Percentiles rank a stretch among this genome's conserved stretches.
Conservation (phyloP, 1,140 invertebrate genomes). For the Vanessa atalanta region DNA sequence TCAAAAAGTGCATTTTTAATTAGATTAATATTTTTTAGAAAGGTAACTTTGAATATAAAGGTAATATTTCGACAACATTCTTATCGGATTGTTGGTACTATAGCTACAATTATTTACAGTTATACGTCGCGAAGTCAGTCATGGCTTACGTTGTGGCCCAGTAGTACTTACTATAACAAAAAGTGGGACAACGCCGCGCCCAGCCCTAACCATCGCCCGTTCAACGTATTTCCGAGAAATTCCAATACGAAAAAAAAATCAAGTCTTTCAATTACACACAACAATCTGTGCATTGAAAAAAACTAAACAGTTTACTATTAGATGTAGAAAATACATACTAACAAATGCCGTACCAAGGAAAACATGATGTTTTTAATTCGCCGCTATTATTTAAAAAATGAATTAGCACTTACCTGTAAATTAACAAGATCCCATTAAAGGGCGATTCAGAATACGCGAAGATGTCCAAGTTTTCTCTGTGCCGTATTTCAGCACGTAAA, state of each 20-base stretch:
- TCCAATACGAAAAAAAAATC: conserved; percentile 46
- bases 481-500: conserved; percentile 71
- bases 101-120: conserved; percentile 1
- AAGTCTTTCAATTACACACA: conserved; percentile 25
- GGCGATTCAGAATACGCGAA: conserved; percentile 49
- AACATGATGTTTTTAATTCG: not conserved
- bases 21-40: no score
- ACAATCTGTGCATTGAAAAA: not conserved
- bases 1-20: no score
- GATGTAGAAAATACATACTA: not conserved
- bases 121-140: conserved; percentile 1
- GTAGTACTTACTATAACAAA: conserved; percentile 14
- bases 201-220: conserved; percentile 17
- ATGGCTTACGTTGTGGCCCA: conserved; percentile 11
- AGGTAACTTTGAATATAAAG: no score
- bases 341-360: not conserved
- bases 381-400: conserved; percentile 8
- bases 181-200: conserved; percentile 33
- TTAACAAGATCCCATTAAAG: conserved; percentile 78
- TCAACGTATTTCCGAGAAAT: conserved; percentile 18
- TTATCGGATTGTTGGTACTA: not conserved
- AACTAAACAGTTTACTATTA: not conserved
- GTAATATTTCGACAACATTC: not conserved
- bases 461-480: conserved; percentile 54
- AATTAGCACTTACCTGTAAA: conserved; percentile 63